A percentile compares a stretch with the other conserved stretches of the same genome.
Evolutionary conservation across 92 coral and sea anemone species (phyloP).

Genomic region (Parazoanthus darwini): DNA sequence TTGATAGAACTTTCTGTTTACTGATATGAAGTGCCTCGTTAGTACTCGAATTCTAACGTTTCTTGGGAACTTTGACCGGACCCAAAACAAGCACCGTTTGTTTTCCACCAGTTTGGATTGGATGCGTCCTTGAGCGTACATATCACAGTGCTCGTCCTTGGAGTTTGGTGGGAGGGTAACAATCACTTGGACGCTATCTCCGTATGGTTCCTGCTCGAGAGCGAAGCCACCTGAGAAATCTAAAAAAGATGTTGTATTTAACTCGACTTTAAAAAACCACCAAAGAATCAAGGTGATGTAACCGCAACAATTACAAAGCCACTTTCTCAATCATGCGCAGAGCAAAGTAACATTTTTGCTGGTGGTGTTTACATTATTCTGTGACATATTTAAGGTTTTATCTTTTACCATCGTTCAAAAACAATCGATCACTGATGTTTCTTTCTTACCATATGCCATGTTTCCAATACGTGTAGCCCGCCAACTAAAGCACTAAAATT

Average conservation of each 20-base stretch:
- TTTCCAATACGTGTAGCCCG: too few relatives aligned
- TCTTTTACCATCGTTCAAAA: too few relatives aligned
- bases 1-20: conserved; percentile 2
- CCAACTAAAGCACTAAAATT: too few relatives aligned
- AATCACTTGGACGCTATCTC: not conserved
- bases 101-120: not conserved
- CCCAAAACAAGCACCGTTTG: not conserved
- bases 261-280: too few relatives aligned
- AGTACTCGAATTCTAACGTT: not conserved
- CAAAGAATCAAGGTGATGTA: too few relatives aligned
- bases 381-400: too few relatives aligned
- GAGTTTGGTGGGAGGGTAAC: not conserved
- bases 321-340: too few relatives aligned
- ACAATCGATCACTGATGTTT: too few relatives aligned
- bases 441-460: too few relatives aligned
- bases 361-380: too few relatives aligned
- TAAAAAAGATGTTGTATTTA: not conserved
- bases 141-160: not conserved
- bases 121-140: not conserved
- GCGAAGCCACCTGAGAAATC: conserved; percentile 20
- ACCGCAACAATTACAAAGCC: too few relatives aligned
- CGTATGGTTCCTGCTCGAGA: conserved; percentile 5
- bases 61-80: not conserved
- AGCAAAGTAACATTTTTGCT: too few relatives aligned
- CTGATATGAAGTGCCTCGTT: not conserved